Percentiles rank a stretch among this genome's conserved stretches.
Evolutionary conservation across 2,113 vertebrate species (phyloP).

Genomic region (Gallinago jamesoni): DNA sequence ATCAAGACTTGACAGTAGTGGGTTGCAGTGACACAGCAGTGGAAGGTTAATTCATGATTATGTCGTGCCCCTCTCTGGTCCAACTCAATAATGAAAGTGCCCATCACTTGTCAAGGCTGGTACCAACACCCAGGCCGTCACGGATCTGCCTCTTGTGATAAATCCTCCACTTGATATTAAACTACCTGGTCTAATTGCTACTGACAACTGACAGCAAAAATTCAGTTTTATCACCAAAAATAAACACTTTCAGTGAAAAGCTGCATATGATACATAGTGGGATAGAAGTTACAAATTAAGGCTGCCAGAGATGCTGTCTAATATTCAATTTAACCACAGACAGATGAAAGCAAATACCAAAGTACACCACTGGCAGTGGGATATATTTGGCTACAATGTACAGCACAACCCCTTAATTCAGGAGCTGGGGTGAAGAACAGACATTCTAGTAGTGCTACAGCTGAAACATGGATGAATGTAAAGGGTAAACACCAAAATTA

Average conservation of each 20-base stretch:
- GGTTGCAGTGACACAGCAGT: neutral
- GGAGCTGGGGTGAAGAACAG: neutral
- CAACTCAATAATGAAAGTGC: neutral
- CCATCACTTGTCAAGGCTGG: neutral
- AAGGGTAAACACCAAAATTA: neutral
- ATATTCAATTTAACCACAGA: neutral
- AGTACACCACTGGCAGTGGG: neutral
- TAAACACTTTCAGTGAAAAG: neutral
- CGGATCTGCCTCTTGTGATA: neutral
- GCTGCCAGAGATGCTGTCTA: neutral
- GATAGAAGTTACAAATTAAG: neutral
- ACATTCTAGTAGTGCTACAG: neutral
- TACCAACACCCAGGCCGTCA: neutral
- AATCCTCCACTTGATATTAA: neutral
- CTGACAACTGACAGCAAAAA: neutral
- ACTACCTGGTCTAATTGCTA: neutral
- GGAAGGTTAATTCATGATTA: neutral
- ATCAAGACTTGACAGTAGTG: neutral
- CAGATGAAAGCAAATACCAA: neutral
- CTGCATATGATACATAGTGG: neutral
- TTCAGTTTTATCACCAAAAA: neutral
- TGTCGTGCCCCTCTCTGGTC: neutral
- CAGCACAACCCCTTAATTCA: neutral
- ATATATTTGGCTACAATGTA: neutral
- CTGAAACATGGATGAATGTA: neutral